phyloP scores from a whole-genome alignment of 2,113 vertebrate genomes.

The Diphyllodes magnificus region DNA sequence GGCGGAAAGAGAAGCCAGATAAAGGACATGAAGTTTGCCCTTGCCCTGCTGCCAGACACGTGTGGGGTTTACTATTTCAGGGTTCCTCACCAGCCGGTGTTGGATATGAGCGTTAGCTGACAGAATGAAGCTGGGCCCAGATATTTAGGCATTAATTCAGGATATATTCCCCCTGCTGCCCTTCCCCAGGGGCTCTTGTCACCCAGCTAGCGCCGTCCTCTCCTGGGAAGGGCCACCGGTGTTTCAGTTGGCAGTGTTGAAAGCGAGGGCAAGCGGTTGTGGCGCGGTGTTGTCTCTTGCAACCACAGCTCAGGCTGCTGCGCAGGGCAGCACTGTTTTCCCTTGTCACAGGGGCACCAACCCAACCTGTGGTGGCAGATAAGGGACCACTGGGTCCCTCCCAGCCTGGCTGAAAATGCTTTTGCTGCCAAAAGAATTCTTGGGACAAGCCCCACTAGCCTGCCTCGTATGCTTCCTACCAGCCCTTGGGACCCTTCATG shows the following conservation, averaged over 20 bases:
- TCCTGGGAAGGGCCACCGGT: background rate
- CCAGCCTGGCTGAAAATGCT: accelerated
- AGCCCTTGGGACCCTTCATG: accelerated
- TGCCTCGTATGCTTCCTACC: accelerated
- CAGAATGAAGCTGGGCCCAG: background rate
- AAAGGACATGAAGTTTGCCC: background rate
- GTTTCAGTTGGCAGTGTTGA: background rate
- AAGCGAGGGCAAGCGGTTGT: background rate
- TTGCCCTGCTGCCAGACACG: background rate
- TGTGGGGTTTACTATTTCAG: background rate
- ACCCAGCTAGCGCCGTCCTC: accelerated
- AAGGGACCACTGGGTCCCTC: background rate
- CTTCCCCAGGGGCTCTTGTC: background rate
- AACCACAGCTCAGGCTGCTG: accelerated
- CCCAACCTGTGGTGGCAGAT: background rate
- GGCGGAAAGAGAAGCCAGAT: background rate
- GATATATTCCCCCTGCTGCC: background rate
- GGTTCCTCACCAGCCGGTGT: accelerated
- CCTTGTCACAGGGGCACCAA: background rate
- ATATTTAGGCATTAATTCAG: background rate
- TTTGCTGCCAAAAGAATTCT: background rate
- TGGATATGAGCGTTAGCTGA: background rate
- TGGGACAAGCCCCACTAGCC: background rate
- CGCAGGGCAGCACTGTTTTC: background rate
- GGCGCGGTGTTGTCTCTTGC: background rate